Evolutionary conservation across 1,140 invertebrate species (phyloP).

Genomic region (Tyrophagus putrescentiae): DNA sequence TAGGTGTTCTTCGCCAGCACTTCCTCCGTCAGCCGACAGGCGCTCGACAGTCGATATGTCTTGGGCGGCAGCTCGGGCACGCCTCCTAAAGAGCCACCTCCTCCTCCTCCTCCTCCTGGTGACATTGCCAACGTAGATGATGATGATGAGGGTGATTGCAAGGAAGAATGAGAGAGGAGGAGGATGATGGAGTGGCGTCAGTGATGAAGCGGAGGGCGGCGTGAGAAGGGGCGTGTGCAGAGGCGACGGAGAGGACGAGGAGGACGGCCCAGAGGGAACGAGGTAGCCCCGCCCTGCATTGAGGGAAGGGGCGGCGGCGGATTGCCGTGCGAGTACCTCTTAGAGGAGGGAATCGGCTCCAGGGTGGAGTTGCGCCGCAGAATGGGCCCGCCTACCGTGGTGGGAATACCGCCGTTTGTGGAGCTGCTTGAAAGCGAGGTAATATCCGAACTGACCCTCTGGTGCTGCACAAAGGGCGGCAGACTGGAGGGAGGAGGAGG

Average conservation of each 20-base stretch:
- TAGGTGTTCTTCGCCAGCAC: neutral
- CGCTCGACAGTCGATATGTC: conserved; percentile 10
- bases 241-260: too few relatives aligned
- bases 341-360: neutral
- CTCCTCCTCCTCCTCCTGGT: neutral
- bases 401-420: neutral
- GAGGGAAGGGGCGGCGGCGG: neutral
- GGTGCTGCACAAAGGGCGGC: neutral
- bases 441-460: conserved; percentile 10
- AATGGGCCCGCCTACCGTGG: too few relatives aligned
- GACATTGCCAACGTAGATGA: neutral
- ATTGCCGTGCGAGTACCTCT: neutral
- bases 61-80: conserved; percentile 10
- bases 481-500: neutral
- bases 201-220: too few relatives aligned
- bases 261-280: too few relatives aligned
- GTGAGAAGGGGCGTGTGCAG: too few relatives aligned
- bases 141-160: neutral
- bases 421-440: neutral
- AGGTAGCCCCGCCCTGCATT: too few relatives aligned
- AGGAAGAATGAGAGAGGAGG: too few relatives aligned
- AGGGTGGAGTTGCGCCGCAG: conserved; percentile 2
- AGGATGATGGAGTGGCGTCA: too few relatives aligned
- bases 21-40: neutral
- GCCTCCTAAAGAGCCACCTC: neutral